A percentile compares a stretch with the other conserved stretches of the same genome.
phyloP scores from a whole-genome alignment of 2,113 vertebrate genomes.

The Aplodontia rufa region DNA sequence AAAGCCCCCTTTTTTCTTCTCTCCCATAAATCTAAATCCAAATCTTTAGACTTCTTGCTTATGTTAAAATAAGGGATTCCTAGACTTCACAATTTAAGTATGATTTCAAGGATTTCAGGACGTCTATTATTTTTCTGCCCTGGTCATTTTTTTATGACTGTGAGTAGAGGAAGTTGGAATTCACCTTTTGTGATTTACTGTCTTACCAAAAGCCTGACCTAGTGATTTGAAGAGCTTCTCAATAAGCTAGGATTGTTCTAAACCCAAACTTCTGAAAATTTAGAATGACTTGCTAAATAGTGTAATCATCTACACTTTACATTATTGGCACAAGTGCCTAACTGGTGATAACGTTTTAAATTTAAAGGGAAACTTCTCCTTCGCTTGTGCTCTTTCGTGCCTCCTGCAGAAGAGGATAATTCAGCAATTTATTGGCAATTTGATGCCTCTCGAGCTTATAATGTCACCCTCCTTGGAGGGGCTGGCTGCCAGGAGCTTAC shows the following conservation, averaged over 20 bases:
- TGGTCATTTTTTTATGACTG: neutral
- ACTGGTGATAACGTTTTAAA: neutral
- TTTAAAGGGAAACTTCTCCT: constrained; percentile 32
- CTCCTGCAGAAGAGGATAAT: constrained; percentile 42
- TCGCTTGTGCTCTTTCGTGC: neutral
- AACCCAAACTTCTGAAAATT: neutral
- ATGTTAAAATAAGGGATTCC: constrained; percentile 52
- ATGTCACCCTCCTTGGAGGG: neutral
- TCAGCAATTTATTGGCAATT: neutral
- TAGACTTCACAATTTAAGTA: constrained; percentile 5
- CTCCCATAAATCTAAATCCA: constrained; percentile 13
- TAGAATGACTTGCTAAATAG: constrained; percentile 23
- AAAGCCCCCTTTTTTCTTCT: neutral
- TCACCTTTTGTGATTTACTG: neutral
- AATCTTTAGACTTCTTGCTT: constrained; percentile 18
- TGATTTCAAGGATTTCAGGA: neutral
- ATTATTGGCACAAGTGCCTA: neutral
- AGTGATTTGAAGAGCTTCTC: neutral
- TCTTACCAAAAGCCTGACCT: neutral
- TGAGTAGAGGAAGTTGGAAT: neutral
- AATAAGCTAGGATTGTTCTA: neutral
- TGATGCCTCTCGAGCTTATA: neutral
- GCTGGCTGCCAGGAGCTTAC: constrained; percentile 44
- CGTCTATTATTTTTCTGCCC: neutral
- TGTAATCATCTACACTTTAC: neutral